Percentiles rank a stretch among this genome's conserved stretches.
phyloP scores from a whole-genome alignment of 2,113 vertebrate genomes.

The Taurulus bubalis region DNA sequence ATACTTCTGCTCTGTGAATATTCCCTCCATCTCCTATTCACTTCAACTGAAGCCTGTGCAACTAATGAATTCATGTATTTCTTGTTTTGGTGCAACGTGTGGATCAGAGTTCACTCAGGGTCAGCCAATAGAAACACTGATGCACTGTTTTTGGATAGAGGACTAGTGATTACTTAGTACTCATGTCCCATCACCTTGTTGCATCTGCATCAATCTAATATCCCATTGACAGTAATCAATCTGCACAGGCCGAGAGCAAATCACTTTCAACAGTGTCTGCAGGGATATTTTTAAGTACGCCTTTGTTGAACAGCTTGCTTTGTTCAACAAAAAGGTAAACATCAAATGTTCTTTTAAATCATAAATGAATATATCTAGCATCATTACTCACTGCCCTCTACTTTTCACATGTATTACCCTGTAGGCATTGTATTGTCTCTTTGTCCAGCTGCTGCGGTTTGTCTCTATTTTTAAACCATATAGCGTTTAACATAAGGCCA shows the following conservation, averaged over 20 bases:
- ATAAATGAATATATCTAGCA: not conserved
- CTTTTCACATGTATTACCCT: not conserved
- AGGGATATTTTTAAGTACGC: too few relatives aligned
- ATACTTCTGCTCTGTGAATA: not conserved
- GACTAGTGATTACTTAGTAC: not conserved
- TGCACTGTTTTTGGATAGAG: not conserved
- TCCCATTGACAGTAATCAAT: not conserved
- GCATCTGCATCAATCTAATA: not conserved
- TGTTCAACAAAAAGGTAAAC: too few relatives aligned
- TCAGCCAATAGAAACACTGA: not conserved
- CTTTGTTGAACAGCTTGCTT: not conserved
- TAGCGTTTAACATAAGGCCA: not conserved
- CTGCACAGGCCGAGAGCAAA: not conserved
- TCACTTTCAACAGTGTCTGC: not conserved
- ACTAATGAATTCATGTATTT: not conserved
- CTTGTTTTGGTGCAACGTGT: not conserved
- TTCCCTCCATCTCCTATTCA: not conserved
- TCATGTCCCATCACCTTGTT: not conserved
- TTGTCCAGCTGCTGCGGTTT: slow-evolving; percentile 21
- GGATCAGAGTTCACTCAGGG: not conserved
- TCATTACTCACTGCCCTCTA: not conserved
- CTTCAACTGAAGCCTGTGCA: not conserved
- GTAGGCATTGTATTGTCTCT: not conserved
- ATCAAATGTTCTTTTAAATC: too few relatives aligned
- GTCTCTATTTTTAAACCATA: slow-evolving; percentile 16